Base-by-base conservation (phyloP, 1,140 invertebrate genomes). In the Hormaphis cornu region DNA sequence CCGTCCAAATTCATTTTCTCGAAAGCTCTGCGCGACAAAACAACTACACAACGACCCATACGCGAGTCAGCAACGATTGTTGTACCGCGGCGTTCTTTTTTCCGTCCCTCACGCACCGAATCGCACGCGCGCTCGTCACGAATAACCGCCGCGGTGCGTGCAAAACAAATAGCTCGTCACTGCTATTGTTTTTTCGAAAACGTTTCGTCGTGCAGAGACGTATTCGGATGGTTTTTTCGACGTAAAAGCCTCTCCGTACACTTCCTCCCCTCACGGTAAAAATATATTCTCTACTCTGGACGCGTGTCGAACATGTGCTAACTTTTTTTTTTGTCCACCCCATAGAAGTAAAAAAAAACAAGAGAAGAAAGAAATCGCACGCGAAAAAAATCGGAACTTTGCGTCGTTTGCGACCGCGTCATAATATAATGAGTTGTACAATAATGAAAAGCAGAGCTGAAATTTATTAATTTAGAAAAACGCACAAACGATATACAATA, bases 181-280 rank as follows among this genome's bases (percentile, higher is more conserved):
- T 4, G 44, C 61, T 35, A 35, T 66, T 66, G 61, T 66, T 66
- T 63, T 44, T 37, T 46, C 42, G 42, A 66, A 50, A 20, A 61
- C 18, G 28, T 44, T 46, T 22, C 30, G n/a, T n/a, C n/a, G n/a
- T n/a, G n/a, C n/a, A n/a, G n/a, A 28, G 20, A 66, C 18, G 42
- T 66, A 33, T 48, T 50, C 18, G 50, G 61, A 44, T 46, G 44
- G 42, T 66, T 48, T 63, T 66, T 63, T 66, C 50, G 44, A 66
- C 61, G 6, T 66, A 22, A 66, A 48, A 66, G 28, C 28, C 44
- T 66, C 42, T 28, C 40, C 44, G 35, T 18, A 50, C 1, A n/a
- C 61, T 44, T 44, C 50, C 61, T 44, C 61, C 28, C 50, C 35
- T 66, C n/a, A 35, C 22, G 22, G 0, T 10, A 30, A 48, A 61